These are phyloP conservation scores for Rutilus rutilus DNA, from an alignment of 2,113 vertebrate species.

Conservation along the genomic window DNA sequence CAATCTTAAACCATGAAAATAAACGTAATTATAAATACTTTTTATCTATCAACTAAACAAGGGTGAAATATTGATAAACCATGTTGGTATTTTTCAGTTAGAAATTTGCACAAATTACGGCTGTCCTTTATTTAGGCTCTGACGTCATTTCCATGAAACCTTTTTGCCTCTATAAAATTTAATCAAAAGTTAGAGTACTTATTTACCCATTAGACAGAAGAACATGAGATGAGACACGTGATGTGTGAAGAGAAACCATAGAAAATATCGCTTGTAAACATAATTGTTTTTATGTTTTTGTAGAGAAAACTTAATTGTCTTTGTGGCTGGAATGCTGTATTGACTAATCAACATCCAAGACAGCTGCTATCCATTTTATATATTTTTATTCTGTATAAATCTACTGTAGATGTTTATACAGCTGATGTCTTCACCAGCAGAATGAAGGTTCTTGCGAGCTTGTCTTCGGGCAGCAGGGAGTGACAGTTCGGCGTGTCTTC, in stretches of 20 bases:
- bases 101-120: neutral
- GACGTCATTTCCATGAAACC: neutral
- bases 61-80: neutral
- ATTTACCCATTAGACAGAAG: neutral
- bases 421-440: slow-evolving; percentile 43
- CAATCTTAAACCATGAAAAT: neutral
- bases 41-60: neutral
- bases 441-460: slow-evolving; percentile 48
- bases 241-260: neutral
- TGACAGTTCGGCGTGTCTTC: slow-evolving; percentile 58
- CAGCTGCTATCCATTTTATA: neutral
- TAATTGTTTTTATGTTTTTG: neutral
- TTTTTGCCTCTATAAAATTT: neutral
- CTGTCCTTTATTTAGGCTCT: neutral
- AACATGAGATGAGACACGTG: neutral
- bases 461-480: slow-evolving; percentile 59
- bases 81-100: neutral
- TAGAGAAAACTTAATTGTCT: neutral
- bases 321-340: neutral
- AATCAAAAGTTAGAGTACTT: neutral
- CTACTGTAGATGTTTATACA: neutral
- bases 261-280: neutral
- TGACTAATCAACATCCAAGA: neutral
- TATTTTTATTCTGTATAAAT: neutral
- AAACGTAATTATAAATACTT: neutral